Evolutionary conservation across 2,888 invertebrate genomes (phyloP), one percentile per base, ranked within the genome.

Genomic region (Zygaena filipendulae): DNA sequence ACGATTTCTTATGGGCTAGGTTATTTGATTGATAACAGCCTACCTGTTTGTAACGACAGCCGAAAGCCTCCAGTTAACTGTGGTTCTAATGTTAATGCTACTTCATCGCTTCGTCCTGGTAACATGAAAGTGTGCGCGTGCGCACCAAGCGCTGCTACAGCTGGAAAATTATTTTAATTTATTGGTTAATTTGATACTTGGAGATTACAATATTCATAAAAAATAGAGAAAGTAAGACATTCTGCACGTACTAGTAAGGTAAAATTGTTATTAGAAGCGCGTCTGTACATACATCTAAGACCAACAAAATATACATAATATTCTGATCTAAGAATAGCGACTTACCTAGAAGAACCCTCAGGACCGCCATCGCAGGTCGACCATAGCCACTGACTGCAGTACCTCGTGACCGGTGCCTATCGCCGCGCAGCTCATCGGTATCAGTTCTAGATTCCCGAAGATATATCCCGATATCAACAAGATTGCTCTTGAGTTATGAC

Each of bases 41-140:
- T n/a, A n/a, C n/a, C n/a, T n/a, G n/a, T n/a, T n/a, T n/a, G n/a
- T n/a, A n/a, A n/a, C n/a, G n/a, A n/a, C n/a, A 74, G 36, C 2
- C 54, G 35, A 42, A 75, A 75, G 3, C 77, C 77, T 4, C 77
- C 77, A 3, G 63, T 66, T 12, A 70, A 47, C 28, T 62, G 59
- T 0, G 75, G 75, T 27, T 67, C 69, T 29, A 79, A 36, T 2
- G 55, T 54, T 2, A 77, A 50, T 0, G 56, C 62, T 35, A 61
- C 54, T 30, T 64, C 66, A 39, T 58, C 59, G 14, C 53, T 54
- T 5, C 52, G 40, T 2, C 43, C 26, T 6, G 42, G 33, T 1
- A 56, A 25, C 2, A 52, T 40, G 2, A 55, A 48, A 0, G 59
- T 25, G 10, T 58, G 53, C 23, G 58, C 67, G 1, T 50, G 52